Evolutionary conservation across 2,888 invertebrate species (phyloP).

Genomic region (Celastrina argiolus): DNA sequence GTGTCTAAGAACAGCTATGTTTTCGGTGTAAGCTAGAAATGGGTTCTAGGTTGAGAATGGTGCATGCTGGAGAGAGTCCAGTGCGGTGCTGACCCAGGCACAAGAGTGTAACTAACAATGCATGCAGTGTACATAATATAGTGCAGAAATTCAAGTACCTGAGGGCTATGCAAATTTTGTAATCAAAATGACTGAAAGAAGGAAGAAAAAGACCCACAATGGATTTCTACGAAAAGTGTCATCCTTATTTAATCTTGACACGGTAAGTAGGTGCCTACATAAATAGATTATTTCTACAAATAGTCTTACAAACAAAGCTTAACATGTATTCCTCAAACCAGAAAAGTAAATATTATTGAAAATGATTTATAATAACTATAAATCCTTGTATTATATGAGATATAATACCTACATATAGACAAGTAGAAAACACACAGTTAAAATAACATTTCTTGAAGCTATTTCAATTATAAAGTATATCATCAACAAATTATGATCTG

Average conservation of each 20-base stretch:
- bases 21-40: constrained; percentile 74
- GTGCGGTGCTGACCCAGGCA: constrained; percentile 69
- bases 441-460: too few relatives aligned
- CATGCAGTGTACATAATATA: constrained; percentile 78
- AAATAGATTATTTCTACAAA: not conserved
- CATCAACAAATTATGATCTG: too few relatives aligned
- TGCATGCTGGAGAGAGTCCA: constrained; percentile 70
- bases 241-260: constrained; percentile 90
- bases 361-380: constrained; percentile 16
- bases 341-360: constrained; percentile 7
- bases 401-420: too few relatives aligned
- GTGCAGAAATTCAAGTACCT: constrained; percentile 54
- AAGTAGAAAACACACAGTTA: too few relatives aligned
- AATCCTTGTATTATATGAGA: too few relatives aligned
- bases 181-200: constrained; percentile 75
- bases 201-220: constrained; percentile 78
- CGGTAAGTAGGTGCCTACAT: constrained; percentile 79
- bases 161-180: constrained; percentile 67
- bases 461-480: too few relatives aligned
- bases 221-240: constrained; percentile 93
- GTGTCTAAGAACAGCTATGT: constrained; percentile 55
- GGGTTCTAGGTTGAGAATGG: constrained; percentile 77
- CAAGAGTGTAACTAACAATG: constrained; percentile 77
- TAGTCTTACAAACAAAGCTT: not conserved
- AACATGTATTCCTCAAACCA: not conserved